Evolutionary conservation across 2,888 invertebrate species (phyloP).

Genomic region (Ophion ventricosus): DNA sequence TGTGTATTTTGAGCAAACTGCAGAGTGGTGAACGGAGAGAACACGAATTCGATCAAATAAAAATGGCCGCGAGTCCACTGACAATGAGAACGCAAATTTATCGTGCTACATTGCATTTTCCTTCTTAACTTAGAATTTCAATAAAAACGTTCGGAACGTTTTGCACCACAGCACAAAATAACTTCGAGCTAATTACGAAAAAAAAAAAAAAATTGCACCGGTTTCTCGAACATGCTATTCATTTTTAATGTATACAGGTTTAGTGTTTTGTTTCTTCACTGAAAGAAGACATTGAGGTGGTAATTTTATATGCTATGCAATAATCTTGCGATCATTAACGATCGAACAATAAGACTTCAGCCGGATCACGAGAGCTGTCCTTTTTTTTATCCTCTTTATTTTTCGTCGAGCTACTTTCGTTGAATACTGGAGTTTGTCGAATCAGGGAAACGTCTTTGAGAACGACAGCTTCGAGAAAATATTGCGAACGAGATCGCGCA

Average conservation of each 20-base stretch:
- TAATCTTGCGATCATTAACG: conserved; percentile 21
- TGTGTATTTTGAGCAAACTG: conserved; percentile 33
- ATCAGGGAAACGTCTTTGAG: conserved; percentile 77
- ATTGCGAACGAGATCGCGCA: conserved; percentile 85
- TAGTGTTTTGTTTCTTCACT: neutral
- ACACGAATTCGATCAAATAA: conserved; percentile 11
- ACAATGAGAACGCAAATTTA: conserved; percentile 18
- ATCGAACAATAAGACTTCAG: conserved; percentile 34
- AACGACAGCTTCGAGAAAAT: conserved; percentile 83
- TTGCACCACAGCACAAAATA: conserved; percentile 8
- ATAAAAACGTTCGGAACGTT: conserved; percentile 20
- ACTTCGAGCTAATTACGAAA: neutral
- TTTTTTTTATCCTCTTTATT: neutral
- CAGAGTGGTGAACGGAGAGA: neutral
- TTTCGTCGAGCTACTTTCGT: neutral
- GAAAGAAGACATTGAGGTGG: conserved; percentile 8
- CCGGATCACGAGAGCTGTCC: conserved; percentile 16
- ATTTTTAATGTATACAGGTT: conserved; percentile 6
- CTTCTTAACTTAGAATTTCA: conserved; percentile 18
- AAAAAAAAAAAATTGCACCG: neutral
- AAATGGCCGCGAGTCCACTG: neutral
- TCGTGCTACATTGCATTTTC: conserved; percentile 1
- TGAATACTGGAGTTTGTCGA: conserved; percentile 1
- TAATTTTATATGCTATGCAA: neutral
- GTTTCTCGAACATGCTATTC: neutral